Percentiles rank a stretch among this genome's conserved stretches.
These are phyloP conservation scores for Drosophila diplacantha DNA, from an alignment of 2,888 invertebrate species.

Conservation along the genomic window DNA sequence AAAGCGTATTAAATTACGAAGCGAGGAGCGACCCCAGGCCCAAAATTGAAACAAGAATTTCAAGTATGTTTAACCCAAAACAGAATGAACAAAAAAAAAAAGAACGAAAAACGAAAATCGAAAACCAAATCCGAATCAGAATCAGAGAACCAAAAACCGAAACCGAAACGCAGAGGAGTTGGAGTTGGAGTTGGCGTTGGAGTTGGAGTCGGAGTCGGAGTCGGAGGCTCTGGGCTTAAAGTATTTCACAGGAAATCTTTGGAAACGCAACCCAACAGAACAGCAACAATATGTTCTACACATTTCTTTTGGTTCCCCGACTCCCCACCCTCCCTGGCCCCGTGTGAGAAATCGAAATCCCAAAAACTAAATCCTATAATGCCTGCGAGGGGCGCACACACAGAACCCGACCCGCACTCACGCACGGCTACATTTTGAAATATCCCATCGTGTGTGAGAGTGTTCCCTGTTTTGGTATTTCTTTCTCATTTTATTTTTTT, in stretches of 20 bases:
- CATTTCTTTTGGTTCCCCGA: slow-evolving; percentile 54
- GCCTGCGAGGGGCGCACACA: slow-evolving; percentile 54
- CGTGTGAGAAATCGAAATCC: slow-evolving; percentile 73
- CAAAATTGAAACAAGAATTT: slow-evolving; percentile 70
- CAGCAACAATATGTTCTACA: slow-evolving; percentile 71
- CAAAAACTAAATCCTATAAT: slow-evolving; percentile 74
- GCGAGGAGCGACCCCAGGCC: slow-evolving; percentile 32
- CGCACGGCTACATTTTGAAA: slow-evolving; percentile 57
- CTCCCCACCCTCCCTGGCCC: background rate
- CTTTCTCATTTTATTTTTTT: slow-evolving; percentile 30
- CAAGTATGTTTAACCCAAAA: slow-evolving; percentile 73
- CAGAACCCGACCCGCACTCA: slow-evolving; percentile 38
- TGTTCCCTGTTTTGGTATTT: slow-evolving; percentile 52
- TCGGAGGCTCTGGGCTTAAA: slow-evolving; percentile 61
- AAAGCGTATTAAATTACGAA: slow-evolving; percentile 72
- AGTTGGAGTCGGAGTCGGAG: slow-evolving; percentile 13
- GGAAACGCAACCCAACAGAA: slow-evolving; percentile 59
- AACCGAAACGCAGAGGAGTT: slow-evolving; percentile 15
- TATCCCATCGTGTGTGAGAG: slow-evolving; percentile 44
- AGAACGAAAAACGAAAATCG: slow-evolving; percentile 1
- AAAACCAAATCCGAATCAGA: slow-evolving; percentile 21
- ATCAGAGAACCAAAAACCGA: slow-evolving; percentile 23
- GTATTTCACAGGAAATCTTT: slow-evolving; percentile 73
- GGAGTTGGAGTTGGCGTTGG: slow-evolving; percentile 11
- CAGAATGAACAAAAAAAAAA: slow-evolving; percentile 21